Evolutionary conservation across 2,888 invertebrate genomes (phyloP).

Genomic region (Philopedon plagiatum): DNA sequence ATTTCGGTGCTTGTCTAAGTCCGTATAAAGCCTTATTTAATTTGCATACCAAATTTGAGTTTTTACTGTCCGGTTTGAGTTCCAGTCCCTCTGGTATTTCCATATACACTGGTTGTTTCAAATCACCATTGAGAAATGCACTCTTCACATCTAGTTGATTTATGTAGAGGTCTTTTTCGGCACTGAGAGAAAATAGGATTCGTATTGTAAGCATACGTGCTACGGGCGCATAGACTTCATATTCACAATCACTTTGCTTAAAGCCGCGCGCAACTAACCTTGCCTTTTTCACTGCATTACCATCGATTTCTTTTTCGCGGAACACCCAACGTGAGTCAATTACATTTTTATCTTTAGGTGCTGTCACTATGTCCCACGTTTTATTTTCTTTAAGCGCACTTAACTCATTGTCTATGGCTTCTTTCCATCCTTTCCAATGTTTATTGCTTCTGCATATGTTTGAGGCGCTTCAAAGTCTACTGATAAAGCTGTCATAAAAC

Average conservation of each 20-base stretch:
- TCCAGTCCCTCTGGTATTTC: conserved; percentile 21
- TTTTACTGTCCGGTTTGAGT: not conserved
- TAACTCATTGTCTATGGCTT: conserved; percentile 50
- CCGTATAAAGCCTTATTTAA: conserved; percentile 34
- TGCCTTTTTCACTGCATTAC: conserved; percentile 47
- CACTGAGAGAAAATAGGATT: conserved; percentile 46
- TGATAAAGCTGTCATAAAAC: conserved; percentile 36
- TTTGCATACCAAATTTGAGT: conserved; percentile 20
- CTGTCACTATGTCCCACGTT: conserved; percentile 51
- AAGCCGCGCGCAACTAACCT: conserved; percentile 53
- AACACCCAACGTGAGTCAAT: conserved; percentile 54
- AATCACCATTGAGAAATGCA: conserved; percentile 41
- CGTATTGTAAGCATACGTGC: conserved; percentile 53
- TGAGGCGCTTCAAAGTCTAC: conserved; percentile 25
- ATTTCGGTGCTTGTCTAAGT: conserved; percentile 37
- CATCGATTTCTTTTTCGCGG: conserved; percentile 45
- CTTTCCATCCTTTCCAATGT: conserved; percentile 45
- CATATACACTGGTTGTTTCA: conserved; percentile 40
- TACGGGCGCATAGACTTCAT: conserved; percentile 53
- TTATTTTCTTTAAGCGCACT: conserved; percentile 46
- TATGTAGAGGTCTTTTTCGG: conserved; percentile 39
- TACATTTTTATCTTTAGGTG: conserved; percentile 42
- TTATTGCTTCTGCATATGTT: conserved; percentile 44
- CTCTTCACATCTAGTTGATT: conserved; percentile 40
- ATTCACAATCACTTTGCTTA: conserved; percentile 42